Conservation (phyloP, 2,888 invertebrate species). For the Cenopis cana region DNA sequence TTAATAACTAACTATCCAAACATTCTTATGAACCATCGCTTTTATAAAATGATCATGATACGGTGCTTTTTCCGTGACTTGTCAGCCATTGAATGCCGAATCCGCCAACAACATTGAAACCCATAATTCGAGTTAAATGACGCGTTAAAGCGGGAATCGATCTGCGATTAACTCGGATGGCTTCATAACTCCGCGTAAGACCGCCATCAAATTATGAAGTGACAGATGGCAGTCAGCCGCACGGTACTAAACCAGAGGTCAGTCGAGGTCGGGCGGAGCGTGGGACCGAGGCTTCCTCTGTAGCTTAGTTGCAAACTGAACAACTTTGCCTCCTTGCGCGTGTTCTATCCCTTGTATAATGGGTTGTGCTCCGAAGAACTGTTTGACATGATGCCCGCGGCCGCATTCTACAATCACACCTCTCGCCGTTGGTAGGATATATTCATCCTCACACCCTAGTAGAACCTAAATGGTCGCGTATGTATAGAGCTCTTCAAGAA, state of each 20-base stretch:
- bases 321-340: too few species aligned
- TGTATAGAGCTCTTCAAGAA: too few species aligned
- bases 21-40: too few species aligned
- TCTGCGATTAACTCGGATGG: conserved; percentile 1
- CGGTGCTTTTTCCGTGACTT: background rate
- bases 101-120: background rate
- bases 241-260: background rate
- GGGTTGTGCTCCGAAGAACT: too few species aligned
- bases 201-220: background rate
- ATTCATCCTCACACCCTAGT: too few species aligned
- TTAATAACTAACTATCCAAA: too few species aligned
- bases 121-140: background rate
- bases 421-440: too few species aligned
- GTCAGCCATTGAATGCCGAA: background rate
- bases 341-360: too few species aligned
- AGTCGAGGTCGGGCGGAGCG: background rate
- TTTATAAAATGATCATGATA: background rate
- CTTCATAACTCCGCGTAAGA: background rate
- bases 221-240: background rate
- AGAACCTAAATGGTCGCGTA: too few species aligned
- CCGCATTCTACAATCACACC: too few species aligned
- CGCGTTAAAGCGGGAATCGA: background rate
- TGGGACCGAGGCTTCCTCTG: background rate
- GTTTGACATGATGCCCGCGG: too few species aligned
- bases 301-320: background rate